Evolutionary conservation across 2,888 invertebrate species (phyloP).

Genomic region (Lobophora halterata): DNA sequence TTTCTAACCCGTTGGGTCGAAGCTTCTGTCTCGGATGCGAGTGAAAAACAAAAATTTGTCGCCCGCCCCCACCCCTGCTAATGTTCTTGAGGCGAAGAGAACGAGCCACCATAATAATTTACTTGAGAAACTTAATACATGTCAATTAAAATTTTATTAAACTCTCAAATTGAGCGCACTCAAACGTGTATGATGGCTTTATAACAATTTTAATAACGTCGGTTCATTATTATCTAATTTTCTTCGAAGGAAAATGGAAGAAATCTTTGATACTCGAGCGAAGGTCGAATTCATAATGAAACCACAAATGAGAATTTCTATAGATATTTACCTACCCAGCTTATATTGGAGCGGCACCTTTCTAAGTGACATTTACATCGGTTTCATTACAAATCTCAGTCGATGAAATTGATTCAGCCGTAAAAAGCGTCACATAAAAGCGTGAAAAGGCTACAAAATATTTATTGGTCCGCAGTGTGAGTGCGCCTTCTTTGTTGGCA

Average conservation of each 20-base stretch:
- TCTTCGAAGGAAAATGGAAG: conserved; percentile 1
- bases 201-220: conserved; percentile 67
- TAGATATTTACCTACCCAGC: no score
- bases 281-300: conserved; percentile 3
- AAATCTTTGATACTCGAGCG: conserved; percentile 1
- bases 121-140: conserved; percentile 73
- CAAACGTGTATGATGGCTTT: conserved; percentile 55
- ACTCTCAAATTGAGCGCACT: conserved; percentile 57
- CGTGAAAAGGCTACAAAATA: conserved; percentile 55
- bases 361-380: conserved; percentile 9
- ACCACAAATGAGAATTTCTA: no score
- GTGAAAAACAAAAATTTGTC: conserved; percentile 77
- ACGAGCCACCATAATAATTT: conserved; percentile 73
- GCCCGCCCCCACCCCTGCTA: conserved; percentile 67
- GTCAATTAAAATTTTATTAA: conserved; percentile 79
- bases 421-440: conserved; percentile 49
- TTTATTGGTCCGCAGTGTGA: conserved; percentile 59
- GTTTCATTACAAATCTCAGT: conserved; percentile 15
- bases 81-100: conserved; percentile 68
- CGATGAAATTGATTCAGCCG: conserved; percentile 35
- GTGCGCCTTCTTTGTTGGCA: conserved; percentile 47
- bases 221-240: conserved; percentile 29
- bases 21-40: conserved; percentile 53
- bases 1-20: conserved; percentile 44
- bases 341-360: no score